Conservation (phyloP, 2,888 invertebrate genomes). For the Phyllotreta striolata region DNA sequence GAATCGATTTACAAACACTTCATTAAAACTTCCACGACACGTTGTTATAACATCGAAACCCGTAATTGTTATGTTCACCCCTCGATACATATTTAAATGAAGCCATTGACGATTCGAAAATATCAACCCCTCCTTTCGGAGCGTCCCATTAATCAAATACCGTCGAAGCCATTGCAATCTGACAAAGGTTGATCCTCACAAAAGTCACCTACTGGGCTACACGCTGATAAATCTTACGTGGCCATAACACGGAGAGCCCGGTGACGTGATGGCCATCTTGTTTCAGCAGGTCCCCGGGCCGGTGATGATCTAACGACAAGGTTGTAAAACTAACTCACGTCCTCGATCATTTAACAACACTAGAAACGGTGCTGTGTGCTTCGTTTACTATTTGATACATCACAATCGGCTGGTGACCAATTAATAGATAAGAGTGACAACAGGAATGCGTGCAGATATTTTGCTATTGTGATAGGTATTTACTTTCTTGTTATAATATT, state of each 20-base stretch:
- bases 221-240: conserved; percentile 33
- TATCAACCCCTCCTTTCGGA: conserved; percentile 2
- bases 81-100: too few relatives aligned
- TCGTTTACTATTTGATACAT: conserved; percentile 9
- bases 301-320: conserved; percentile 49
- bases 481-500: too few relatives aligned
- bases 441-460: too few relatives aligned
- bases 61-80: too few relatives aligned
- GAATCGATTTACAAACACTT: too few relatives aligned
- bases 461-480: too few relatives aligned
- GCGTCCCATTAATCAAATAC: conserved; percentile 21
- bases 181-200: conserved; percentile 20
- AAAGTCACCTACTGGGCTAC: conserved; percentile 29
- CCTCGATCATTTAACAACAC: conserved; percentile 39
- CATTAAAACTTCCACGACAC: too few relatives aligned
- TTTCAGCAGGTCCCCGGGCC: conserved; percentile 38
- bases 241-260: conserved; percentile 44
- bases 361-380: conserved; percentile 15
- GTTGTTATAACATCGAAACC: too few relatives aligned
- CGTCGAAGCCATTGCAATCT: conserved; percentile 22
- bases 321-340: conserved; percentile 46
- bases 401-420: conserved; percentile 16
- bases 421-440: background rate
- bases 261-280: conserved; percentile 52
- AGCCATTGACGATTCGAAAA: too few relatives aligned